Evolutionary conservation across 30 jellyfish, hydroid and myxozoan species (phyloP), one percentile per base, ranked within the genome.

Genomic region (Clytia hemisphaerica): DNA sequence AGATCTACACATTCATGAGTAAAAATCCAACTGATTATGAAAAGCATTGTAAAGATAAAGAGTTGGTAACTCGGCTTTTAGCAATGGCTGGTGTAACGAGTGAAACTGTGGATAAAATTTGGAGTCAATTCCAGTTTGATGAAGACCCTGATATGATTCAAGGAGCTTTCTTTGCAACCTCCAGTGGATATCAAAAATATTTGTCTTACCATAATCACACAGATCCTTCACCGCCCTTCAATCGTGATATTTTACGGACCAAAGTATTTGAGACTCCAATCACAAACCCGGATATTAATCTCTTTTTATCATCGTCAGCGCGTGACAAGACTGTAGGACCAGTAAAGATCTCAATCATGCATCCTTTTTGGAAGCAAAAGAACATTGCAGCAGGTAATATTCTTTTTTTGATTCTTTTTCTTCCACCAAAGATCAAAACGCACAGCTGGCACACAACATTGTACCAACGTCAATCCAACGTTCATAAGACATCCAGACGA

Each of bases 31-130:
- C n/a, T n/a, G n/a, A n/a, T n/a, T n/a, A n/a, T n/a, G n/a, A n/a
- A n/a, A n/a, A n/a, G n/a, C n/a, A n/a, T n/a, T n/a, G n/a, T n/a
- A n/a, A n/a, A n/a, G 61, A 37, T 10, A 19, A 30, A 7, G 2
- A 35, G 32, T 44, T 65, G 12, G 35, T 65, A 18, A 65, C 37
- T 2, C 32, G 10, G 16, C 61, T 65, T 32, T 16, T 65, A 37
- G 44, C 78, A 16, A 65, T 63, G 7, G 78, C 78, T 65, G 78
- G 73, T 0, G 38, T 65, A 2, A 67, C 40, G 1, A 24, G 26
- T n/a, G 45, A 60, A 7, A 33, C 15, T 3, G 59, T 10, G 18
- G 19, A 28, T 15, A 40, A 3, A 28, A 35, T 45, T 4, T 22
- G 45, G 35, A n/a, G n/a, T n/a, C n/a, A n/a, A n/a, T n/a, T n/a